These are phyloP conservation scores for Potorous gilbertii DNA, from an alignment of 2,797 vertebrate species.

Conservation along the genomic window DNA sequence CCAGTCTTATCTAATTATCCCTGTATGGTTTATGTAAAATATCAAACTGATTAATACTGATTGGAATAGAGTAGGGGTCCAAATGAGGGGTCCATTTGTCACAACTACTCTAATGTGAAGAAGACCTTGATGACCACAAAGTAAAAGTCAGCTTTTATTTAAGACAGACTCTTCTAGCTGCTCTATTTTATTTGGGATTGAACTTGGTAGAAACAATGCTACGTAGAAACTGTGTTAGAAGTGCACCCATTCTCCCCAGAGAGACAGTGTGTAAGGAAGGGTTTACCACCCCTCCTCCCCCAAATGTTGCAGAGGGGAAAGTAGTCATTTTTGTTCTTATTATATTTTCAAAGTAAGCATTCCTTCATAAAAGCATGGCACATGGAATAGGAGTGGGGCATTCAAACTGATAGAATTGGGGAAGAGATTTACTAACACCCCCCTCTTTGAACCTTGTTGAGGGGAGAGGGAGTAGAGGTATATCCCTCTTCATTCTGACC, in stretches of 20 bases:
- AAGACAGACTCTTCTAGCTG: neutral
- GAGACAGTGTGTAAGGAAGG: neutral
- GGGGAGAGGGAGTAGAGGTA: no score
- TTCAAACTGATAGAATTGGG: neutral
- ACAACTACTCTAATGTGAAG: neutral
- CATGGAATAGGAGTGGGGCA: neutral
- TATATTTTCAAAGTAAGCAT: neutral
- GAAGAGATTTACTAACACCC: neutral
- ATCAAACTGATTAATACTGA: no score
- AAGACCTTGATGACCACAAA: neutral
- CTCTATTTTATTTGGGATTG: neutral
- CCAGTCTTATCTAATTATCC: no score
- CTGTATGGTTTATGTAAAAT: no score
- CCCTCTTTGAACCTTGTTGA: neutral
- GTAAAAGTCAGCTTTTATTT: neutral
- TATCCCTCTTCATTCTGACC: no score
- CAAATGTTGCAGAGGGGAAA: neutral
- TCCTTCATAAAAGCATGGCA: neutral
- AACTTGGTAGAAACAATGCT: neutral
- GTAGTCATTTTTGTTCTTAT: neutral
- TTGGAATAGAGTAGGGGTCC: no score
- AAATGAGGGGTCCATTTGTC: no score
- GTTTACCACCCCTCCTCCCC: no score
- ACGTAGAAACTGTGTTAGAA: neutral
- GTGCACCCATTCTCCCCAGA: neutral